Evolutionary conservation across 2,113 vertebrate species (phyloP), one percentile per base, ranked within the genome.

Genomic region (Elephantulus edwardii): DNA sequence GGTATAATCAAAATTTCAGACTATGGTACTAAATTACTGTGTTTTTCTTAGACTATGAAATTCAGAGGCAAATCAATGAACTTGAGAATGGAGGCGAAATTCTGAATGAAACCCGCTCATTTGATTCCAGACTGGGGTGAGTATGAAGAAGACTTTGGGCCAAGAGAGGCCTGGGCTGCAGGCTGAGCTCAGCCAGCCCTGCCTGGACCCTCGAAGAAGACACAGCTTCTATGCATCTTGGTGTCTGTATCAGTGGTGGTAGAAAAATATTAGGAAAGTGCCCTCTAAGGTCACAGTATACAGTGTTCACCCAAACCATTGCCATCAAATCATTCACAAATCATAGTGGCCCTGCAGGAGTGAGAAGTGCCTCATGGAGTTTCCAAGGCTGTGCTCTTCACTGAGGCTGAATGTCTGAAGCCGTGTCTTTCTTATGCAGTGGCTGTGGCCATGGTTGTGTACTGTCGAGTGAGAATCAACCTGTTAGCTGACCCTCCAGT

Each of bases 91-190:
- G 99, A 94, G 98, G 98, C 54, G 96, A 94, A 44, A 98, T 99
- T 97, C 95, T 98, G 91, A 99, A 99, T 95, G 99, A 99, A 98
- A 99, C 99, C 11, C 98, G 99, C 93, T 97, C 98, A 0, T 99
- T 98, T 94, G 99, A 99, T 97, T 98, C 97, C 96, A 99, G 98
- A 96, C 98, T 98, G 58, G 99, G 99, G 99, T 99, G 96, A 99
- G 98, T 97, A 93, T 81, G 72, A 75, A 2, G 33, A 56, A 74
- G 75, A 26, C 7, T 26, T 1, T 40, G 44, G 58, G 48, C 13
- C 40, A 22, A 17, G 20, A 24, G 79, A 9, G 30, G 11, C 20
- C 19, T 44, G 40, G 16, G 6, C 13, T 11, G 4, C 14, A 6
- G 3, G 1, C 56, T 44, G 46, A 35, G 42, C 42, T 77, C 16